Evolutionary conservation across 2,797 vertebrate genomes (phyloP).

Genomic region (Sebastes nivosus): DNA sequence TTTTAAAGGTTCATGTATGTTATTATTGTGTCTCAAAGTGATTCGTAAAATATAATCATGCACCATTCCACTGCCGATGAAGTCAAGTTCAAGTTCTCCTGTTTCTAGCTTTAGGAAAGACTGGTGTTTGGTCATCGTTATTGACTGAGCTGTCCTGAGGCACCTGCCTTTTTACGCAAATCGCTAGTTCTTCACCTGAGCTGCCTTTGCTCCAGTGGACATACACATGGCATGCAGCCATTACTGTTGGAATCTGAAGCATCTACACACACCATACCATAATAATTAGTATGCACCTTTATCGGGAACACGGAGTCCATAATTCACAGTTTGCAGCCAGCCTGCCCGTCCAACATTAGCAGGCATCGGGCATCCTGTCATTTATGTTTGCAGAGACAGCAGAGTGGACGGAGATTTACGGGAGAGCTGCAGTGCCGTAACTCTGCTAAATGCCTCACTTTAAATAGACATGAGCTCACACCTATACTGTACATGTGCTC

Average conservation of each 20-base stretch:
- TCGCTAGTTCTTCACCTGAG: too few species aligned
- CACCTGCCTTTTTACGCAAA: too few species aligned
- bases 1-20: not conserved
- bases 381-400: constrained; percentile 18
- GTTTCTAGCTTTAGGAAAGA: not conserved
- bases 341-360: not conserved
- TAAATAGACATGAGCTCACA: constrained; percentile 36
- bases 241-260: not conserved
- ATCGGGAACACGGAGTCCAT: not conserved
- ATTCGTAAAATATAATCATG: not conserved
- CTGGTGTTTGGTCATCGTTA: not conserved
- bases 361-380: not conserved
- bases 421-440: constrained; percentile 9
- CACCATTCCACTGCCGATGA: not conserved
- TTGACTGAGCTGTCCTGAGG: not conserved
- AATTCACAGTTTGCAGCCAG: not conserved
- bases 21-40: not conserved
- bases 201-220: not conserved
- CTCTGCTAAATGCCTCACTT: constrained; percentile 20
- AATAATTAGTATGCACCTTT: not conserved
- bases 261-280: not conserved
- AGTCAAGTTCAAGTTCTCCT: not conserved
- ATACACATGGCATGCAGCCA: too few species aligned
- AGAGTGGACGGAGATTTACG: constrained; percentile 28
- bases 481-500: not conserved